Base-by-base conservation (phyloP, 2,113 vertebrate species). In the Notarius quadriscutis region DNA sequence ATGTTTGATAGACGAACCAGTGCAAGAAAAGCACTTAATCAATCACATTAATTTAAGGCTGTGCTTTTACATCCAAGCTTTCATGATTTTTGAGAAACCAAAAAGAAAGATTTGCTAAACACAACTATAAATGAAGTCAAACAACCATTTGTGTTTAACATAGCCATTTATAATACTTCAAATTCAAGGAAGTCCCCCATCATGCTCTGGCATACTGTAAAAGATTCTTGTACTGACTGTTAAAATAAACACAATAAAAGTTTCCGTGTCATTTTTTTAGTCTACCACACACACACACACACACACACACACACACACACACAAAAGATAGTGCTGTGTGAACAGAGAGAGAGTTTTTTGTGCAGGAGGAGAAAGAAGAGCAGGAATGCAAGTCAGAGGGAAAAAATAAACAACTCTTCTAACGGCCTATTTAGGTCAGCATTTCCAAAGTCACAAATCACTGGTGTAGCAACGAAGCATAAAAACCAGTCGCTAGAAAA, bases 381-480 rank as follows among this genome's bases (percentile, higher is more conserved):
- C 50, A 50, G 48, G 72, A 50, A 74, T 69, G 81, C 12, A 53
- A 87, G 34, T 51, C 51, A 84, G 5, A 25, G n/a, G 17, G 53
- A 18, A 50, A 82, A 67, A 50, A 81, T 81, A 81, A 81, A 83
- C 81, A 67, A 17, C 25, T 67, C 62, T 65, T 67, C 14, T 25
- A 65, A 65, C 83, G 71, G 81, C 53, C 51, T 79, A n/a, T 50
- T 87, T 65, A 65, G 83, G 48, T 27, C 30, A 60, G 83, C 48
- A 67, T 83, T 83, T 41, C 51, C 25, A 51, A 51, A 84, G 30
- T 41, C 18, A 84, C n/a, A 72, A 51, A 87, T 25, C 77, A 58
- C 53, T 79, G 48, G 48, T 8, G 1, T 63, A 74, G 51, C 65
- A 2, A 55, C 6, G 4, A 55, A 81, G 34, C 14, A 18, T 14